Evolutionary conservation across 2,113 vertebrate genomes (phyloP).

Genomic region (Serinus canaria): DNA sequence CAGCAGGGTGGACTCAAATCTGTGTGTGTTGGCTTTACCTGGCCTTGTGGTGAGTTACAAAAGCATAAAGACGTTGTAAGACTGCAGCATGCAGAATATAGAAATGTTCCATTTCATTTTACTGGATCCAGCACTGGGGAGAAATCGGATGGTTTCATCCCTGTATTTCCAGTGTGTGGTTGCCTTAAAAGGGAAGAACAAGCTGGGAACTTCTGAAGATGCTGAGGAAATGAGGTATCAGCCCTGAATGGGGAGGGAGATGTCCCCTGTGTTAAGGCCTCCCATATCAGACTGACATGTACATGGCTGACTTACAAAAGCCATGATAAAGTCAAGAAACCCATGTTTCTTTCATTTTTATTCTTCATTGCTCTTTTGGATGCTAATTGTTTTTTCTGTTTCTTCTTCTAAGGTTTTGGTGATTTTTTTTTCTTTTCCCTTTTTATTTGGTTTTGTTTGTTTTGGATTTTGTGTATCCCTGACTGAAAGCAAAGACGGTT

Average conservation of each 20-base stretch:
- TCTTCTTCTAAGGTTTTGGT: neutral
- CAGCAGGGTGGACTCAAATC: neutral
- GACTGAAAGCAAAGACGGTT: neutral
- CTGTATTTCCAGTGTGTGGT: neutral
- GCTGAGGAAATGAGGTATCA: neutral
- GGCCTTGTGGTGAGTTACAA: neutral
- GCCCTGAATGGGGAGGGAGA: neutral
- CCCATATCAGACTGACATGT: accelerated
- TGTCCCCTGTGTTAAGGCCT: neutral
- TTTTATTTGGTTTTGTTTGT: neutral
- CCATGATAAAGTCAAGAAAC: neutral
- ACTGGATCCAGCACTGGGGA: neutral
- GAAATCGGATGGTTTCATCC: neutral
- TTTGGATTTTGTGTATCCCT: neutral
- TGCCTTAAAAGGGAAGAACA: neutral
- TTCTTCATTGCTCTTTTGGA: neutral
- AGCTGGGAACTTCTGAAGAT: neutral
- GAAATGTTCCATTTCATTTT: neutral
- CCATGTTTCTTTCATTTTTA: neutral
- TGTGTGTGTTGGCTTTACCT: neutral
- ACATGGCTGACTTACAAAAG: neutral
- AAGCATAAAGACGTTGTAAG: neutral
- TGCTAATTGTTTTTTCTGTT: neutral
- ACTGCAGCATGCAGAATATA: neutral
- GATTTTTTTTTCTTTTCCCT: neutral